Evolutionary conservation across 1,140 invertebrate genomes (phyloP), one percentile per base, ranked within the genome.

Genomic region (Drosophila ogumai): DNA sequence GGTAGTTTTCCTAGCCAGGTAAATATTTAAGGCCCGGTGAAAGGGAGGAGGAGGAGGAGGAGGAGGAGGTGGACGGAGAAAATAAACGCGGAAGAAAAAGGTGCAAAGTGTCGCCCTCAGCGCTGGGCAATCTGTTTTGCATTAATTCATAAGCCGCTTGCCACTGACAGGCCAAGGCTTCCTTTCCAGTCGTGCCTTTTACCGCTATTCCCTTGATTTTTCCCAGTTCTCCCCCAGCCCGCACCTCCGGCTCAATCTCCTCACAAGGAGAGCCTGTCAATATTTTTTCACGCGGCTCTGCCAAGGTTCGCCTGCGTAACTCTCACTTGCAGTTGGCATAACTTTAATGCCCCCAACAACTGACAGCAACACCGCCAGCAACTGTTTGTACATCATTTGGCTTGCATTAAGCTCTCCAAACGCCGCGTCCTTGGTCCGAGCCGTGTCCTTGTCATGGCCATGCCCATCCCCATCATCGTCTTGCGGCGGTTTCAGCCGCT

Each of bases 91-190:
- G 36, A 28, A 50, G 34, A 50, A 77, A 81, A 87, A 90, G 82
- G 84, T 90, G 84, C 85, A 84, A 88, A 88, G 84, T 88, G 84
- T 90, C 80, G 80, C 85, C 84, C 76, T 84, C 79, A 80, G 82
- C 82, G 71, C 61, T 60, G 55, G 60, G 80, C 82, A 87, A 87
- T 87, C 84, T 88, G 84, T 88, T 88, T 88, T 88, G 77, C 85
- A 88, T 88, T 88, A 88, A 88, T 90, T 88, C 77, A 88, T 90
- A 88, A 88, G 84, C 84, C 68, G 80, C 84, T 90, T 84, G 80
- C 41, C 32, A 55, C 59, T 61, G 81, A 84, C 76, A 72, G 76
- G 54, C 72, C 69, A 75, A 52, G 59, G 65, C 19, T 68, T 52
- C 32, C 25, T 52, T 36, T 34, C 28, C 15, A 22, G 36, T 54